phyloP scores from a whole-genome alignment of 2,113 vertebrate species.

The Phalacrocorax pelagicus region DNA sequence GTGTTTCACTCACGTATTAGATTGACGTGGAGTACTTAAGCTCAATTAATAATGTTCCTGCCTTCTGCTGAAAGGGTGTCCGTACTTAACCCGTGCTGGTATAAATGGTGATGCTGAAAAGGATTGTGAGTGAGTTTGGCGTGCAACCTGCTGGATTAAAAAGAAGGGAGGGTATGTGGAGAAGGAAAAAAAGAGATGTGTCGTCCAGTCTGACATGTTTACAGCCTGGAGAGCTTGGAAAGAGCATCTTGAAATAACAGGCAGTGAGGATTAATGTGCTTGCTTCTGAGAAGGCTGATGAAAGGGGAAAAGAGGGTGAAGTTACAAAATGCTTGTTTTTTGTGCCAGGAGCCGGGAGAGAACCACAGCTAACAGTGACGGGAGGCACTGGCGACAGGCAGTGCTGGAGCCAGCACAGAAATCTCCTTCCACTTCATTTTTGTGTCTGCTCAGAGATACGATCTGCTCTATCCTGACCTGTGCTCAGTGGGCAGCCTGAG shows the following conservation, averaged over 20 bases:
- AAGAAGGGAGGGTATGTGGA: background rate
- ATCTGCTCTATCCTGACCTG: background rate
- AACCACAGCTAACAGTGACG: fast-evolving
- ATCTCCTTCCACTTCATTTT: background rate
- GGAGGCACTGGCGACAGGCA: background rate
- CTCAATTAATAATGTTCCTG: background rate
- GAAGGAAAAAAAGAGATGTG: background rate
- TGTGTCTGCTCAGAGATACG: background rate
- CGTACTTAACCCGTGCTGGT: background rate
- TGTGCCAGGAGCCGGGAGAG: background rate
- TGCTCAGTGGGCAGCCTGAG: background rate
- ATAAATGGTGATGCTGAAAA: background rate
- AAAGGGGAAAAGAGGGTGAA: background rate
- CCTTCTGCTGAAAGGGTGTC: background rate
- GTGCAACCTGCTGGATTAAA: background rate
- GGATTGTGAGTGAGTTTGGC: background rate
- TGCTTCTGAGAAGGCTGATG: background rate
- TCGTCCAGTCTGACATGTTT: background rate
- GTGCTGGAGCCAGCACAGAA: background rate
- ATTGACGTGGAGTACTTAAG: background rate
- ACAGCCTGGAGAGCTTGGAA: background rate
- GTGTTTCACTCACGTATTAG: background rate
- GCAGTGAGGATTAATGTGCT: background rate
- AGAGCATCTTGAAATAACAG: background rate
- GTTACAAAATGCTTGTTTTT: background rate